Base-by-base conservation (phyloP, 1,140 invertebrate genomes). In the Dendrolimus punctatus region DNA sequence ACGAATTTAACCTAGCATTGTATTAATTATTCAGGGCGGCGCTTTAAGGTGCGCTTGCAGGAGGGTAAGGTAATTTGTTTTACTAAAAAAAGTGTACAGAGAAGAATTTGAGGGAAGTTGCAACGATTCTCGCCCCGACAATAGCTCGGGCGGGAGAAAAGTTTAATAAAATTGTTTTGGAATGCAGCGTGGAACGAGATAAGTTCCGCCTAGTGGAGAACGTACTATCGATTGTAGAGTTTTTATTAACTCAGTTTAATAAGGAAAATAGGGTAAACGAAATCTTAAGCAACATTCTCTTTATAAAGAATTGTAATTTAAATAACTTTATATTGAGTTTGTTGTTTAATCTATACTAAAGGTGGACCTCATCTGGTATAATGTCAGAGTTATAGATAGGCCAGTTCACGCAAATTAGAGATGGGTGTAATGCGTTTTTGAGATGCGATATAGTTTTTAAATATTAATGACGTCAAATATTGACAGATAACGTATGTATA, bases 1-100 rank as follows among this genome's bases (percentile, higher is more conserved):
- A 81, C 69, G 80, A 85, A 78, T 84, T 84, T 85, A 81, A 81
- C 76, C 75, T 84, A 72, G 73, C 75, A 80, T 84, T 83, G 78
- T 86, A 83, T 86, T 84, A 86, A 86, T 86, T 86, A 86, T 86
- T 84, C 83, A 86, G 73, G 72, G 74, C 66, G 76, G 69, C 68
- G 78, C 76, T 70, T 76, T 77, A 79, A 85, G 78, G 80, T 82
- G 78, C 67, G 75, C 58, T 73, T 59, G 70, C 51, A 64, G 61
- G 73, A 73, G 76, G 70, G 78, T 51, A 58, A 58, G 62, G 60
- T 78, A 83, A 85, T 85, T 85, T 80, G 77, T 83, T 83, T 80
- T 75, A 54, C 57, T 60, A 77, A 77, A 69, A 71, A 71, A 73
- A 73, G 60, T 69, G 64, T 56, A 60, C 62, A 64, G 54, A 60